These are phyloP conservation scores for Aphyosemion australe DNA, from an alignment of 2,113 vertebrate genomes.

Conservation along the genomic window DNA sequence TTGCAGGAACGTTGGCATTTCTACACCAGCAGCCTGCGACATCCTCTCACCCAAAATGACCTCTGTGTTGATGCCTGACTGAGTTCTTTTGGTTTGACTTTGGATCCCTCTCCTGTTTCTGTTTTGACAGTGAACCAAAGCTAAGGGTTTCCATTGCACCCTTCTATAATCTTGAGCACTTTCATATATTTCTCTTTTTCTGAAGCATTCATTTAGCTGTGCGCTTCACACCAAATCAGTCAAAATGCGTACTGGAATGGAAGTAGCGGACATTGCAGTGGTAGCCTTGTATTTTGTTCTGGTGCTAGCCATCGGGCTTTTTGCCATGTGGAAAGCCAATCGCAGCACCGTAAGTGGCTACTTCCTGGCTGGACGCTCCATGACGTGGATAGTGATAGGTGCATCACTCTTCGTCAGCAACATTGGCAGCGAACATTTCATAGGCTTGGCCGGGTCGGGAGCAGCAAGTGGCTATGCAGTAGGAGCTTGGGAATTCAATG, in stretches of 20 bases:
- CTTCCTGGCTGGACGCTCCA: constrained; percentile 97
- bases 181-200: constrained; percentile 13
- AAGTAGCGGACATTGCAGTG: constrained; percentile 92
- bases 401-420: constrained; percentile 99
- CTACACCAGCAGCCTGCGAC: constrained; percentile 86
- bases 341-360: constrained; percentile 96
- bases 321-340: constrained; percentile 97
- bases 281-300: constrained; percentile 96
- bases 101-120: constrained; percentile 86
- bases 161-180: not conserved
- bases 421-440: constrained; percentile 99
- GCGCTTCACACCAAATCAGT: not conserved
- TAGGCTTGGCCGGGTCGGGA: constrained; percentile 97
- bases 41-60: constrained; percentile 83
- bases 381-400: constrained; percentile 94
- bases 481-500: constrained; percentile 98
- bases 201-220: constrained; percentile 11
- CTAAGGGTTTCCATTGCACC: constrained; percentile 62
- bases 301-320: constrained; percentile 92
- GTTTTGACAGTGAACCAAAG: constrained; percentile 95
- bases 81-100: constrained; percentile 79
- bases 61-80: constrained; percentile 88
- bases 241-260: constrained; percentile 89
- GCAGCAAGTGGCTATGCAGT: constrained; percentile 97
- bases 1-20: constrained; percentile 96